Evolutionary conservation across 2,113 vertebrate genomes (phyloP), one percentile per base, ranked within the genome.

Genomic region (Prunella fulvescens): DNA sequence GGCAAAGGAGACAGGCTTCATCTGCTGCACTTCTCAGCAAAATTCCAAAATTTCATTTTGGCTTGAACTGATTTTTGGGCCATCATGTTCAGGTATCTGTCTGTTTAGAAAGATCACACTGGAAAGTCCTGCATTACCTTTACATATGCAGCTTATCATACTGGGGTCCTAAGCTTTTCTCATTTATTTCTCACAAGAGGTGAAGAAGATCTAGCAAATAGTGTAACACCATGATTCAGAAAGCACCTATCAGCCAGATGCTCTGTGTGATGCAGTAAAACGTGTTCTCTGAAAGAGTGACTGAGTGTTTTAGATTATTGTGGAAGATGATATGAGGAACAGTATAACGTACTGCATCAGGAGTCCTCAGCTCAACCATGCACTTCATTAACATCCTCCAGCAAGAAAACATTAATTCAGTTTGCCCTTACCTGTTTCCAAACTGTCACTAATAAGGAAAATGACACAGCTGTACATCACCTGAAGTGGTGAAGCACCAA

Each of bases 101-200:
- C 23, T 42, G 8, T 33, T 81, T 35, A 71, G 29, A 66, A 45
- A 61, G n/a, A 31, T 20, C 13, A 60, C 22, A 57, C 0, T 51
- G 22, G 22, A 23, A 89, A 19, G 16, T 56, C 33, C 29, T 84
- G 28, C 24, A 29, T 6, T 39, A 58, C 33, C 22, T 79, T 85
- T 31, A 48, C 0, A 1, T 13, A 19, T 35, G 61, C 56, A 74
- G 14, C 8, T 60, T 26, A 26, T 23, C 42, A 12, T 12, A 76
- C 0, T 4, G 17, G 22, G 16, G 25, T 23, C 42, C 56, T 48
- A 12, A 19, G 25, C 14, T 71, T 29, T 66, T 39, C 28, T 53
- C 28, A 62, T 69, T 24, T 42, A 25, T 31, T 61, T 72, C 66
- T 69, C 29, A 33, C 0, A 2, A 39, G 0, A 2, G 25, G 4